Conservation (phyloP, 2,797 vertebrate species). For the Amblyraja radiata region DNA sequence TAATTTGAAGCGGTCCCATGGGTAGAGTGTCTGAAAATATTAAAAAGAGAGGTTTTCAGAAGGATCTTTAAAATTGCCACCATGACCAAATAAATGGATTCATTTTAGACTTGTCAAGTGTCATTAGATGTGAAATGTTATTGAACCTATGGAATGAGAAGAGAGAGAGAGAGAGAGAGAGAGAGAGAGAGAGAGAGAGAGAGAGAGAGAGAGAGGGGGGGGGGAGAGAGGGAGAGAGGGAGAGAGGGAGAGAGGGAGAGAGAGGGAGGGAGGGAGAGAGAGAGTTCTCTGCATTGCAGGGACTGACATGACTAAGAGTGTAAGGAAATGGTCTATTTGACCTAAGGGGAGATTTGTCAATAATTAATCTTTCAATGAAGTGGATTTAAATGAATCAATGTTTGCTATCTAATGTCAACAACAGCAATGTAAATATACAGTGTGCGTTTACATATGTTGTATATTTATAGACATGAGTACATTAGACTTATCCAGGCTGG, state of each 20-base stretch:
- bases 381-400: neutral
- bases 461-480: neutral
- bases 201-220: neutral
- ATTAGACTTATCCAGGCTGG: neutral
- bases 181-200: no score
- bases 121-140: neutral
- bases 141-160: slow-evolving; percentile 1
- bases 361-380: neutral
- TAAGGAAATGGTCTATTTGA: neutral
- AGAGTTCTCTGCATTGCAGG: neutral
- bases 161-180: no score
- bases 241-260: no score
- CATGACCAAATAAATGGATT: neutral
- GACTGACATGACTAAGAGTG: neutral
- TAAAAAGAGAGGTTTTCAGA: neutral
- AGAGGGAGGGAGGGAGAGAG: neutral
- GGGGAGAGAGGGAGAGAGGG: neutral
- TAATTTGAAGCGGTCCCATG: neutral
- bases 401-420: neutral
- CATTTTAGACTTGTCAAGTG: neutral
- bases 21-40: neutral
- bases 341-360: neutral
- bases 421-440: neutral
- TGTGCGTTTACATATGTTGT: neutral
- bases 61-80: neutral